Evolutionary conservation across 1,140 invertebrate species (phyloP), one percentile per base, ranked within the genome.

Genomic region (Hydropsyche tenuis): DNA sequence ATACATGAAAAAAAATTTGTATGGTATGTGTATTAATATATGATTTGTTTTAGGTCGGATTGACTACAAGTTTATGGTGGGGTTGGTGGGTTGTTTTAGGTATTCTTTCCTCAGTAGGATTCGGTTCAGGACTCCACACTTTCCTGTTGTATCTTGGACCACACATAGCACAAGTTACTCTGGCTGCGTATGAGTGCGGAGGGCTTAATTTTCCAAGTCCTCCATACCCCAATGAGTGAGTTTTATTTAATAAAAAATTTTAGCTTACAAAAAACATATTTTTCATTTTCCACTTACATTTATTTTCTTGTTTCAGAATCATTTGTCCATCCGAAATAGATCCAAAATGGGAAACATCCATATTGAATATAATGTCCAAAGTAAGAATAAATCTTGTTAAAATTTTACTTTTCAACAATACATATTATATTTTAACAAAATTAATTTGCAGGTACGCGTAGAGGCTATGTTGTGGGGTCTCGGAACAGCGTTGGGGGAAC

Each of bases 381-480:
- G 96, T 75, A 23, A 66, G 51, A n/a, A n/a, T 16, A 37, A 37
- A 37, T 37, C 9, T 53, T 53, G 48, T 18, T 53, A 14, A 53
- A 5, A 18, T 53, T 18, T 53, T 53, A 5, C 6, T 53, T 45
- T 45, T 9, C 9, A 45, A 9, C 43, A 45, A n/a, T 45, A 37
- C 46, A 5, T 5, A 51, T 51, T n/a, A 51, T n/a, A n/a, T 25
- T 62, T 62, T 25, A 22, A 22, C 42, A 45, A 4, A 11, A 48
- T 66, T n/a, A 48, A 46, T 51, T 68, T 63, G 0, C 22, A 78
- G 73, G 84, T 99, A 11, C 88, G 95, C n/a, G 83, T 98, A 45
- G 98, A 99, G 86, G 94, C 96, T 1, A 95, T 99, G 86, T 92
- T 99, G 85, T 99, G 98, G 98, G 96, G 98, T 16, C 92, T 94